Evolutionary conservation across 2,113 vertebrate genomes (phyloP), one percentile per base, ranked within the genome.

Genomic region (Entomyzon cyanotis): DNA sequence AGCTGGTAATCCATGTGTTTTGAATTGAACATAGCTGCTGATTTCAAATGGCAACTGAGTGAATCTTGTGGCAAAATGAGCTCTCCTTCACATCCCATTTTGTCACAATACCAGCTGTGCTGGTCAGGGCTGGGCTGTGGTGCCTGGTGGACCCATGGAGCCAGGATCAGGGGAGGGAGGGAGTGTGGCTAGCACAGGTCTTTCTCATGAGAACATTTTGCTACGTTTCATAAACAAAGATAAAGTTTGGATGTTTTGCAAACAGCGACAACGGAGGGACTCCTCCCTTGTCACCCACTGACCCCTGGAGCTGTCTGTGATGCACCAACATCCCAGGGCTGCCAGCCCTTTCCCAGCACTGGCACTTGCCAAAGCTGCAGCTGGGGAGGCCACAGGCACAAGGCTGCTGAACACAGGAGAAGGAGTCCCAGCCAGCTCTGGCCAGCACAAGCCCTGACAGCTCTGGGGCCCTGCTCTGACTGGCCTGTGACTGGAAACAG

Each of bases 11-110:
- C 53, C 7, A 37, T 1, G 53, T 58, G 12, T 19, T 19, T 52
- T 47, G 41, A 63, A 44, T 81, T 69, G 2, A 90, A 46, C 58
- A 20, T 2, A 46, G 56, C 13, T 55, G 25, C 22, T 16, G 21
- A 41, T 24, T 4, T 69, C 25, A 63, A 60, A 76, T 7, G 21
- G 30, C 53, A 63, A 4, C 52, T 10, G 12, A 35, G 8, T 0
- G 0, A 42, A 39, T 17, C 33, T 24, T 3, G 1, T 44, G 47
- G 37, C 42, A 50, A 69, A 52, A 20, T 2, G 13, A 27, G 12
- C 5, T 15, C 49, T 41, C 5, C 4, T 44, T 58, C 19, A 1
- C 2, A 8, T 1, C 15, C 5, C 7, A 4, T 50, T 47, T 31
- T 69, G 63, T n/a, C 37, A 31, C 18, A 27, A 0, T 2, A 11